Base-by-base conservation (phyloP, 2,797 vertebrate species). In the Argentina silus region DNA sequence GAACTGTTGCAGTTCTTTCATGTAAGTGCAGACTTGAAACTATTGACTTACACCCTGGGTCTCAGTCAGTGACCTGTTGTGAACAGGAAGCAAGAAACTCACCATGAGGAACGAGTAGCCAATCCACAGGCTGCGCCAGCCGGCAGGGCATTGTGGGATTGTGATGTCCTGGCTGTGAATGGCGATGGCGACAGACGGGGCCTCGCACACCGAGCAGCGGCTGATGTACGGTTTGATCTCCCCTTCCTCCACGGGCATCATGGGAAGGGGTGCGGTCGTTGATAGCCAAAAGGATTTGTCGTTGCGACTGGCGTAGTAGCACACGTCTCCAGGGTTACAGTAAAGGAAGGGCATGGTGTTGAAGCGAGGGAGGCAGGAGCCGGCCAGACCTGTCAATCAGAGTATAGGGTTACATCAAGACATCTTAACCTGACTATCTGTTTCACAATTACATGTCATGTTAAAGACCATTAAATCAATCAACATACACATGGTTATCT, bases 31-130 rank as follows among this genome's bases (percentile, higher is more conserved):
- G n/a, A n/a, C n/a, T n/a, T n/a, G n/a, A n/a, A n/a, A n/a, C n/a
- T n/a, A n/a, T n/a, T n/a, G n/a, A n/a, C n/a, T n/a, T n/a, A n/a
- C n/a, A n/a, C n/a, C n/a, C n/a, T n/a, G 27, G 27, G 27, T 36
- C 27, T 36, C 27, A 1, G 27, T 36, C 27, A 36, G 27, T 36
- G 27, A 36, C 27, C 27, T 36, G 27, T 36, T 4, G 27, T 19
- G 48, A 69, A 1, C 17, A 63, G 56, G 17, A 64, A 23, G 43
- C 44, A n/a, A 0, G 43, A 50, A 19, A 87, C 93, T 65, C 89
- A 99, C 98, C 98, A 99, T 99, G 55, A 99, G 93, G 93, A 97
- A 99, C 70, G 98, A 99, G 80, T 99, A 99, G 44, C 98, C 98
- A 0, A 99, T 99, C 98, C 98, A 99, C 76, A 99, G 73, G 73